These are phyloP conservation scores for Ophiothrix spiculata DNA, from an alignment of 35 echinoderm and acorn worm genomes.

Conservation along the genomic window DNA sequence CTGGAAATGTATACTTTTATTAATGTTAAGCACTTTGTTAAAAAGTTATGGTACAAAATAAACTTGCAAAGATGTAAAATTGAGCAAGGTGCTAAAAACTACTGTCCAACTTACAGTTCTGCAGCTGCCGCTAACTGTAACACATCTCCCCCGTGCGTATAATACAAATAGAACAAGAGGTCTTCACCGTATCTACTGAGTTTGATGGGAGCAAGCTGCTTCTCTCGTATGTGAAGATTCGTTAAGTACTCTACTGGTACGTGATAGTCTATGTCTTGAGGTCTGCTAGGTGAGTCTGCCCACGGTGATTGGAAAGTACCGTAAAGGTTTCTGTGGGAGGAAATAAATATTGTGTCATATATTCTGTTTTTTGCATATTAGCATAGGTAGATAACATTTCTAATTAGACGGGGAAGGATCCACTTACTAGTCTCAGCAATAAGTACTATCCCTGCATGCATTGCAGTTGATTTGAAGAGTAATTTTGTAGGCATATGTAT, in stretches of 20 bases:
- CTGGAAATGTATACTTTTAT: too few relatives aligned
- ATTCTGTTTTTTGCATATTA: background rate
- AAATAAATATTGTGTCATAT: background rate
- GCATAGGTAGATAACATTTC: too few relatives aligned
- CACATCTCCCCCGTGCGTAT: constrained; percentile 97
- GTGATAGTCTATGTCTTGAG: constrained; percentile 94
- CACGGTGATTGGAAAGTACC: constrained; percentile 96
- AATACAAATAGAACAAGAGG: constrained; percentile 96
- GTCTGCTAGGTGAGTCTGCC: constrained; percentile 90
- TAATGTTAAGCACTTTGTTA: too few relatives aligned
- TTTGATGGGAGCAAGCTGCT: constrained; percentile 97
- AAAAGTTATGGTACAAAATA: too few relatives aligned
- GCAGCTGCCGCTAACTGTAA: constrained; percentile 88
- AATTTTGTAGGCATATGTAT: too few relatives aligned
- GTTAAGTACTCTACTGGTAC: constrained; percentile 88
- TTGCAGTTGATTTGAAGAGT: too few relatives aligned
- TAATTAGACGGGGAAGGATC: too few relatives aligned
- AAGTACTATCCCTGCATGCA: too few relatives aligned
- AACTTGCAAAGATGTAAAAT: too few relatives aligned
- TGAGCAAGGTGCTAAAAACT: too few relatives aligned
- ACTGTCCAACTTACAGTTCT: constrained; percentile 99
- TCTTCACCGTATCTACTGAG: constrained; percentile 94
- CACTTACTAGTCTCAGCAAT: too few relatives aligned
- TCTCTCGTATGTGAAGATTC: constrained; percentile 94
- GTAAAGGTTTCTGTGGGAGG: constrained; percentile 76